Percentiles rank a stretch among this genome's conserved stretches.
Conservation (phyloP, 2,113 vertebrate genomes). For the Tragelaphus imberbis region DNA sequence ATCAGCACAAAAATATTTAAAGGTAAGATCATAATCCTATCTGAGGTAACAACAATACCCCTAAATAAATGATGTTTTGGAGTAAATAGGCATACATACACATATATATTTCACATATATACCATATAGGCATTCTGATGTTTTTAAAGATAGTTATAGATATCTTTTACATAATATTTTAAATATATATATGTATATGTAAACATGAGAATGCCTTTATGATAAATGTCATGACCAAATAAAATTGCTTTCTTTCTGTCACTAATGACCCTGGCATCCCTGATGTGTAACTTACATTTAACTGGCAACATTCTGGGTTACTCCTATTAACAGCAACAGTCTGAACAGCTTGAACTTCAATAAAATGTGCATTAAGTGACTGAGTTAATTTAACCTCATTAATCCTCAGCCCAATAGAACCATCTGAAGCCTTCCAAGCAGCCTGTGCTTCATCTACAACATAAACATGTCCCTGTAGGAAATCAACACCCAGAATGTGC, state of each 20-base stretch:
- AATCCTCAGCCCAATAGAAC: constrained; percentile 78
- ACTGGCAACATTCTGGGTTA: constrained; percentile 78
- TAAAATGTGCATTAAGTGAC: constrained; percentile 78
- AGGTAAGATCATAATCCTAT: neutral
- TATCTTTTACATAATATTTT: neutral
- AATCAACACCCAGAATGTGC: constrained; percentile 45
- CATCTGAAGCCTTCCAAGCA: constrained; percentile 69
- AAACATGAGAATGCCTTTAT: constrained; percentile 16
- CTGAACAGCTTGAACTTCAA: constrained; percentile 82
- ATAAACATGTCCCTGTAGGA: constrained; percentile 69
- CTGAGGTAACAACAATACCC: neutral
- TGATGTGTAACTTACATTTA: constrained; percentile 79
- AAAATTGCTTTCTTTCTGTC: constrained; percentile 69
- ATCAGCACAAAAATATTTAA: neutral
- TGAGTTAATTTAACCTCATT: constrained; percentile 82
- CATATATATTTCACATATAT: neutral
- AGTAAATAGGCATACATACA: neutral
- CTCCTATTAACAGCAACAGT: constrained; percentile 74
- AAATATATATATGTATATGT: neutral
- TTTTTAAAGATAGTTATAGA: neutral
- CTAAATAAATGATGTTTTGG: neutral
- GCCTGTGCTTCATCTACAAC: constrained; percentile 61
- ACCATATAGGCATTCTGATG: neutral
- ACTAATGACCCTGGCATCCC: constrained; percentile 76
- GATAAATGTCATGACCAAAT: constrained; percentile 57